Evolutionary conservation across 2,888 invertebrate genomes (phyloP).

Genomic region (Leucophenga maculata): DNA sequence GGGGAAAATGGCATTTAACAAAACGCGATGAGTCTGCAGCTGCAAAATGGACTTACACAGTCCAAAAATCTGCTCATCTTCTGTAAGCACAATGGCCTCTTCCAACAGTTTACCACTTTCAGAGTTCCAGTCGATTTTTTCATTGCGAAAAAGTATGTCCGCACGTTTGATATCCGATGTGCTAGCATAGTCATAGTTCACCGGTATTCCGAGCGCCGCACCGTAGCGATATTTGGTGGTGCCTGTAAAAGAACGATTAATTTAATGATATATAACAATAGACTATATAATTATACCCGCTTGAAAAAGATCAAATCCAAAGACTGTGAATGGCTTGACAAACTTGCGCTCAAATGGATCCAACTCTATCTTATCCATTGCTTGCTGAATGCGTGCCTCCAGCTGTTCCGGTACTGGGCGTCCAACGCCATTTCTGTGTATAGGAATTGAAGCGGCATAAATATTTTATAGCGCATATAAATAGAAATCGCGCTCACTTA

Average conservation of each 20-base stretch:
- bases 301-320: slow-evolving; percentile 82
- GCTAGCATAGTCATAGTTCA: slow-evolving; percentile 78
- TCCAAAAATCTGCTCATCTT: slow-evolving; percentile 85
- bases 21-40: slow-evolving; percentile 76
- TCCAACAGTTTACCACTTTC: slow-evolving; percentile 77
- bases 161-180: slow-evolving; percentile 75
- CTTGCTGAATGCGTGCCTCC: slow-evolving; percentile 74
- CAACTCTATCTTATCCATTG: slow-evolving; percentile 77
- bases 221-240: slow-evolving; percentile 76
- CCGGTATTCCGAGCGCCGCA: slow-evolving; percentile 81
- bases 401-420: slow-evolving; percentile 75
- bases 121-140: slow-evolving; percentile 78
- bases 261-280: no score
- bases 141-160: slow-evolving; percentile 77
- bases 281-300: slow-evolving; percentile 77
- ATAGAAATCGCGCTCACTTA: slow-evolving; percentile 72
- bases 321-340: slow-evolving; percentile 79
- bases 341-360: slow-evolving; percentile 73
- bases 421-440: slow-evolving; percentile 76
- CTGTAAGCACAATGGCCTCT: slow-evolving; percentile 81
- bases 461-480: neutral
- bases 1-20: slow-evolving; percentile 75
- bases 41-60: slow-evolving; percentile 83
- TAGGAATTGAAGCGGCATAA: neutral
- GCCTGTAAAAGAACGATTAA: slow-evolving; percentile 58